Evolutionary conservation across 2,888 invertebrate genomes (phyloP).

Genomic region (Parnassius apollo): DNA sequence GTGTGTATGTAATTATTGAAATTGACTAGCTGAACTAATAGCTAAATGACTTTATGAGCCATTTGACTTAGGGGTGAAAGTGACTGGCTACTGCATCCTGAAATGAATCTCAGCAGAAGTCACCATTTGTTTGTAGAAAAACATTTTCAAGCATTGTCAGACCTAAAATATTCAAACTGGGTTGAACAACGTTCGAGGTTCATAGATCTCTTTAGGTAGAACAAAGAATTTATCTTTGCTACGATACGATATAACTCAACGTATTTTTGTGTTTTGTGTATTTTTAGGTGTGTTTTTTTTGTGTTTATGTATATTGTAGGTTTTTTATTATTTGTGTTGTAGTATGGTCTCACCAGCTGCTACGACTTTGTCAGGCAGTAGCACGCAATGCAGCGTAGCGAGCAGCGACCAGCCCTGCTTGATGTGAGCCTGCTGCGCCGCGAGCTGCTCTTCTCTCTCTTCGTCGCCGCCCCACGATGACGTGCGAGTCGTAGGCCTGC

Average conservation of each 20-base stretch:
- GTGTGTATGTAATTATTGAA: too few relatives aligned
- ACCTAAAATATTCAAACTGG: too few relatives aligned
- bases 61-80: background rate
- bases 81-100: background rate
- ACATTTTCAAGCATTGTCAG: too few relatives aligned
- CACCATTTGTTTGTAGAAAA: too few relatives aligned
- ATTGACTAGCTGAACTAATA: too few relatives aligned
- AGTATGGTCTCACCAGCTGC: conserved; percentile 58
- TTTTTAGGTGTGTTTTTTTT: background rate
- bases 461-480: conserved; percentile 87
- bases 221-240: too few relatives aligned
- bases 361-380: conserved; percentile 95
- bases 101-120: background rate
- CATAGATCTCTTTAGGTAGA: too few relatives aligned
- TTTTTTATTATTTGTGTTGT: background rate
- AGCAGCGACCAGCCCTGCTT: conserved; percentile 98
- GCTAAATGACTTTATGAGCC: too few relatives aligned
- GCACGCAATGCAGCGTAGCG: conserved; percentile 97
- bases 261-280: too few relatives aligned
- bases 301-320: background rate
- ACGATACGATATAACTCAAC: too few relatives aligned
- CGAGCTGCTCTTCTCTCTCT: conserved; percentile 90
- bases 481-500: conserved; percentile 84
- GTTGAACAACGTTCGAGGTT: too few relatives aligned
- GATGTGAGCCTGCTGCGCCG: conserved; percentile 94